Base-by-base conservation (phyloP, 2,888 invertebrate species). In the Trichopoda pennipes region DNA sequence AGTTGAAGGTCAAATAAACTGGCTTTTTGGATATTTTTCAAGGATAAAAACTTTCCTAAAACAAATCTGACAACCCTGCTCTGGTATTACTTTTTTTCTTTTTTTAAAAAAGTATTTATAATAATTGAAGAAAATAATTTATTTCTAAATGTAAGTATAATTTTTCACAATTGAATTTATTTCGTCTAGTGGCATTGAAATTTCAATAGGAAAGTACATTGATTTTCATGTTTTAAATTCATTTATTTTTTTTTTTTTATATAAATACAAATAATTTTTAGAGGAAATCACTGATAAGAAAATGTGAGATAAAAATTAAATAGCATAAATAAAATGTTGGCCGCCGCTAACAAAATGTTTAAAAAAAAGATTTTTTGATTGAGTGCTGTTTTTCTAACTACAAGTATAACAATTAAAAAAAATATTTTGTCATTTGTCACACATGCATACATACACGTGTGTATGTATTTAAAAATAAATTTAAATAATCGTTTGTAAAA, bases 201-300 rank as follows among this genome's bases (percentile, higher is more conserved):
- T 55, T 68, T 38, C 66, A 68, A 68, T 68, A 42, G 38, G 53
- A 68, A 68, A 28, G 38, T 38, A 12, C 38, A 35, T 19, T 14
- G n/a, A 14, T 51, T 32, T 32, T 8, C 17, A 64, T 21, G 9
- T 44, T n/a, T 42, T n/a, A n/a, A n/a, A n/a, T n/a, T n/a, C n/a
- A 17, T 44, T 17, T 55, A 28, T n/a, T 17, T 23, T 14, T 8
- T 14, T 6, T 35, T 12, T 12, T n/a, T n/a, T 10, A 56, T 35
- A 35, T 3, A 38, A 38, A 38, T 8, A 38, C 38, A 38, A 28
- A 28, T 38, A 38, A 17, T 35, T 56, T 44, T 56, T 19, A 4
- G 10, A 12, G 35, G 10, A 56, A 35, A 56, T 1, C 12, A 19
- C 42, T 60, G 42, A 42, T 60, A 58, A 58, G 16, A 58, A 58